Base-by-base conservation (phyloP, 2,797 vertebrate species). In the Micrastur ruficollis region DNA sequence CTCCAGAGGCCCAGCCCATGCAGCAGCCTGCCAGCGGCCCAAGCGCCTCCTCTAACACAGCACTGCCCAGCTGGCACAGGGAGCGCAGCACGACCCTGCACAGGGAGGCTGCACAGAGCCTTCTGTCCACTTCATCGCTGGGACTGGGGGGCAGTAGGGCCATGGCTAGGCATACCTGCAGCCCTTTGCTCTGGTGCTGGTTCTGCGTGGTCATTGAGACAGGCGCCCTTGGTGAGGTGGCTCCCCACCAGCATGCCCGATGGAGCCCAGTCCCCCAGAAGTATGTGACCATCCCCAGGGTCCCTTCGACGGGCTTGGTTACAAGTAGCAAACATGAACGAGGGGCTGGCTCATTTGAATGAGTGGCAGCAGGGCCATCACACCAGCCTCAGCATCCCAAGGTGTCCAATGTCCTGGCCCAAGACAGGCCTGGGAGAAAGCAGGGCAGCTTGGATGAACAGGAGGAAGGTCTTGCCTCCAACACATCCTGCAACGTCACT, bases 271-370 rank as follows among this genome's bases (percentile, higher is more conserved):
- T 20, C 11, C 27, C 52, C 32, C 53, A 59, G 27, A 53, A 52
- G 72, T 46, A 40, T 1, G 8, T 14, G 18, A 14, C n/a, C 22
- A 40, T 56, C 70, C 59, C 34, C 12, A 10, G 23, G 3, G 1
- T 17, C 61, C 31, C 20, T 40, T 56, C 61, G 20, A 18, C 0
- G 2, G 47, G 13, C 23, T 70, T 1, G 0, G 38, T 23, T 61
- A 46, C 1, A 0, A 61, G 53, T 36, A 36, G 8, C 3, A 3
- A 50, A 8, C 0, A 1, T 5, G 21, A 26, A 59, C 6, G 2
- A 47, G 46, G 26, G 32, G 11, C 18, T 47, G 27, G 27, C 72
- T 23, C 44, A 44, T 44, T 44, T 44, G 17, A 44, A 44, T 18
- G 16, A 44, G 29, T 2, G 2, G n/a, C 7, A 3, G 17, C 13